Evolutionary conservation across 2,113 vertebrate species (phyloP).

Genomic region (Megalops atlanticus): DNA sequence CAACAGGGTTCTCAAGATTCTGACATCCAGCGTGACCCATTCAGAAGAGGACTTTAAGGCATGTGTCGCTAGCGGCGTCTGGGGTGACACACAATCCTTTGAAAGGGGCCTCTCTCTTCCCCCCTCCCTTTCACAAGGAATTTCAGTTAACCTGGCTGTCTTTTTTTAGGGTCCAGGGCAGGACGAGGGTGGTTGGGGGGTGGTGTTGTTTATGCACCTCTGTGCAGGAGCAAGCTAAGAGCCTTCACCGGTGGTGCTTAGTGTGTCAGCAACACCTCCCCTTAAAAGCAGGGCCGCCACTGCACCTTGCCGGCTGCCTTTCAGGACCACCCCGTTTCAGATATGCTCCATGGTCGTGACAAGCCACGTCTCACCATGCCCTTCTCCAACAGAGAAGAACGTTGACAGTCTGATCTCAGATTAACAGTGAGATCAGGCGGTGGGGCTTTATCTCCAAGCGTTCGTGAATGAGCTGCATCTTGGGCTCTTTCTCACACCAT

Average conservation of each 20-base stretch:
- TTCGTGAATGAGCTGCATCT: background rate
- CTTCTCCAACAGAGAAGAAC: too few relatives aligned
- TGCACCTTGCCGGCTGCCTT: background rate
- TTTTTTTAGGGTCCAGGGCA: background rate
- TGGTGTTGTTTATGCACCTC: background rate
- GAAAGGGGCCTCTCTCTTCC: too few relatives aligned
- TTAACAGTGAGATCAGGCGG: slow-evolving; percentile 37
- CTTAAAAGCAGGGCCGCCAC: slow-evolving; percentile 11
- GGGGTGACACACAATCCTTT: too few relatives aligned
- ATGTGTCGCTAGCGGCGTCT: too few relatives aligned
- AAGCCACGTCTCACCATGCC: too few relatives aligned
- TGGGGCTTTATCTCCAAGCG: background rate
- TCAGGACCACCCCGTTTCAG: background rate
- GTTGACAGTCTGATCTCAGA: slow-evolving; percentile 61
- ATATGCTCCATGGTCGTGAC: background rate
- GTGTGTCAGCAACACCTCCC: slow-evolving; percentile 20
- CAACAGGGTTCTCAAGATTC: too few relatives aligned
- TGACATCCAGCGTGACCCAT: too few relatives aligned
- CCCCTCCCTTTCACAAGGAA: background rate
- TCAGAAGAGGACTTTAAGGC: too few relatives aligned
- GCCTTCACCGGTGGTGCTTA: background rate
- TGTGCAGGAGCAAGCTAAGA: background rate
- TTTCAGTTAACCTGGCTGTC: background rate
- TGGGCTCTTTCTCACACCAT: background rate
- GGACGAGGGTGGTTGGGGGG: background rate